A percentile compares a stretch with the other conserved stretches of the same genome.
Evolutionary conservation across 2,113 vertebrate genomes (phyloP).

Genomic region (Oryctolagus cuniculus): DNA sequence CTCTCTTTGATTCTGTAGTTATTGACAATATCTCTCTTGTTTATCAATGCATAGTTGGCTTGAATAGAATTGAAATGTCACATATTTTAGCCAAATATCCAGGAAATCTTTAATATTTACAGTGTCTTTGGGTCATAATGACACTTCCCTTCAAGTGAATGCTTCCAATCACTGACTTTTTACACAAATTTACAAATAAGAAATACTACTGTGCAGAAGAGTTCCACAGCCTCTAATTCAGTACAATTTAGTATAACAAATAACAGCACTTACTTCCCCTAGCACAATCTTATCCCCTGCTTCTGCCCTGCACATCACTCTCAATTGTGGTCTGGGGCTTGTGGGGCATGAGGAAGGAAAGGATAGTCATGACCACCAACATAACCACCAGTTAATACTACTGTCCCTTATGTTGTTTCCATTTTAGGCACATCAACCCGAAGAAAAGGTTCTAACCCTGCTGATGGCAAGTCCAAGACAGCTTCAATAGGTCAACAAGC

Average conservation of each 20-base stretch:
- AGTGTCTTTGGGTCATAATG: neutral
- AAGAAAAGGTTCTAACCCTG: neutral
- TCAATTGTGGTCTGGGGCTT: conserved; percentile 55
- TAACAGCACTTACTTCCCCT: neutral
- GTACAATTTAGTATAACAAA: conserved; percentile 9
- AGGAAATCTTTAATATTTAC: neutral
- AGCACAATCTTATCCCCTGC: neutral
- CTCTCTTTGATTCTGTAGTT: neutral
- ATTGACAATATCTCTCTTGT: neutral
- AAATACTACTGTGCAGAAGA: neutral
- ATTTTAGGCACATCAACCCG: neutral
- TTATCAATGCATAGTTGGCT: neutral
- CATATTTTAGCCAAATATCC: neutral
- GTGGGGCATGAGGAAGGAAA: neutral
- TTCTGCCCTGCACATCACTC: neutral
- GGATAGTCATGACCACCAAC: neutral
- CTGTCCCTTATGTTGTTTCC: neutral
- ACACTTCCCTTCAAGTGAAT: neutral
- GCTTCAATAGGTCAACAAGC: neutral
- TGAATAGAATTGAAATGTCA: conserved; percentile 13
- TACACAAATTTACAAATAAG: conserved; percentile 14
- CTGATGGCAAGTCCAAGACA: neutral
- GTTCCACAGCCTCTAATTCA: neutral
- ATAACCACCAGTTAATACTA: neutral
- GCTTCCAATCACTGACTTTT: neutral